These are phyloP conservation scores for Hedya salicella DNA, from an alignment of 2,888 invertebrate species.

Conservation along the genomic window DNA sequence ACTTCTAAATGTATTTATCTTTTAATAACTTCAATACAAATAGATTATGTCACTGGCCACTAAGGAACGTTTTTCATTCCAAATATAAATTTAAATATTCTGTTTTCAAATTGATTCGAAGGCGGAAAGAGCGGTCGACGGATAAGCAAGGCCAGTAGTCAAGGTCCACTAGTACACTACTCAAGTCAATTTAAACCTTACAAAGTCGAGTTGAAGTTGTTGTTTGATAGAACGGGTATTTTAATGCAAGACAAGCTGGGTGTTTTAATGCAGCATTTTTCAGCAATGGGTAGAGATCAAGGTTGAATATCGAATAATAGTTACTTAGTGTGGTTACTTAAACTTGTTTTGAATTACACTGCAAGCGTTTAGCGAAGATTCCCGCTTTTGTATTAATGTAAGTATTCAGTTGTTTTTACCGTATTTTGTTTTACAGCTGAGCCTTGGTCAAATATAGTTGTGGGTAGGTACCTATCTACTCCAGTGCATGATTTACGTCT, in stretches of 20 bases:
- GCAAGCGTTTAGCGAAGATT: slow-evolving; percentile 10
- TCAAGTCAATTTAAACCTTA: slow-evolving; percentile 56
- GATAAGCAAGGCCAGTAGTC: slow-evolving; percentile 79
- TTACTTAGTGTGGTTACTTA: slow-evolving; percentile 36
- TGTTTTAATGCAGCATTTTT: slow-evolving; percentile 82
- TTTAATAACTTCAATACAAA: too few species aligned
- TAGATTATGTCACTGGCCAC: slow-evolving; percentile 39
- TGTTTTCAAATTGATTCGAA: slow-evolving; percentile 77
- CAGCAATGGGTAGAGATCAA: slow-evolving; percentile 83
- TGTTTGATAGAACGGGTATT: slow-evolving; percentile 50
- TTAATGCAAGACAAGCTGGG: slow-evolving; percentile 74
- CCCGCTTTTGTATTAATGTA: slow-evolving; percentile 10
- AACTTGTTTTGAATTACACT: slow-evolving; percentile 38
- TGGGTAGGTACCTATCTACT: too few species aligned
- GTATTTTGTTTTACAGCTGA: slow-evolving; percentile 10
- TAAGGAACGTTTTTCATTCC: slow-evolving; percentile 37
- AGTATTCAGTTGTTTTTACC: background rate
- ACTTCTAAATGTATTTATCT: too few species aligned
- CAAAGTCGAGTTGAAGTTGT: slow-evolving; percentile 52
- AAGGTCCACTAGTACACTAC: slow-evolving; percentile 68
- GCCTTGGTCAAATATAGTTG: slow-evolving; percentile 21
- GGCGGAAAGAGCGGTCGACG: slow-evolving; percentile 83
- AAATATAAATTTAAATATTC: slow-evolving; percentile 69
- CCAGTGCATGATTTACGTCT: too few species aligned
- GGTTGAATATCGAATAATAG: slow-evolving; percentile 58